Evolutionary conservation across 2,888 invertebrate genomes (phyloP).

Genomic region (Drosophila kokeensis): DNA sequence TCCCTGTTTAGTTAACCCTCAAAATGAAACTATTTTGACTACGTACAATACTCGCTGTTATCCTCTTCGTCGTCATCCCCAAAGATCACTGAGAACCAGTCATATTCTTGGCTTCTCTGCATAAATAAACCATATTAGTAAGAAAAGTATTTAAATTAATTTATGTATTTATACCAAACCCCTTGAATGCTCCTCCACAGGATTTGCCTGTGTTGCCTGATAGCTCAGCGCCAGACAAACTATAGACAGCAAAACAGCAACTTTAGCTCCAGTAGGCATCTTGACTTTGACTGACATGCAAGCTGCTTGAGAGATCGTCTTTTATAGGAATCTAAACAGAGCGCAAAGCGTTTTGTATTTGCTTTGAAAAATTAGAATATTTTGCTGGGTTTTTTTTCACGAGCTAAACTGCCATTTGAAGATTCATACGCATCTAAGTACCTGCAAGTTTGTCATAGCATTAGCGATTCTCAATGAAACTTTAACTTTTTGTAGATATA

Average conservation of each 20-base stretch:
- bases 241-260: conserved; percentile 29
- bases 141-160: not conserved
- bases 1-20: not conserved
- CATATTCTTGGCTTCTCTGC: conserved; percentile 42
- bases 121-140: not conserved
- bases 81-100: conserved; percentile 44
- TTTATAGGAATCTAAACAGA: conserved; percentile 51
- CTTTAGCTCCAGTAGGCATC: conserved; percentile 52
- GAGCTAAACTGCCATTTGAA: conserved; percentile 3
- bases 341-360: conserved; percentile 7
- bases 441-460: conserved; percentile 12
- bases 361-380: conserved; percentile 25
- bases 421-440: conserved; percentile 9
- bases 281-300: conserved; percentile 45
- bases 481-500: conserved; percentile 6
- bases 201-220: conserved; percentile 22
- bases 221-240: conserved; percentile 31
- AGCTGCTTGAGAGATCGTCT: conserved; percentile 17
- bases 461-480: conserved; percentile 34
- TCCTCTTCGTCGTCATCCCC: conserved; percentile 44
- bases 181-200: conserved; percentile 11
- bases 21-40: not conserved
- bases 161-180: conserved; percentile 23
- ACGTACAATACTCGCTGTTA: conserved; percentile 57
- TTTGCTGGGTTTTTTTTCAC: conserved; percentile 25